Evolutionary conservation across 2,113 vertebrate species (phyloP).

Genomic region (Neodontobutis hainanensis): DNA sequence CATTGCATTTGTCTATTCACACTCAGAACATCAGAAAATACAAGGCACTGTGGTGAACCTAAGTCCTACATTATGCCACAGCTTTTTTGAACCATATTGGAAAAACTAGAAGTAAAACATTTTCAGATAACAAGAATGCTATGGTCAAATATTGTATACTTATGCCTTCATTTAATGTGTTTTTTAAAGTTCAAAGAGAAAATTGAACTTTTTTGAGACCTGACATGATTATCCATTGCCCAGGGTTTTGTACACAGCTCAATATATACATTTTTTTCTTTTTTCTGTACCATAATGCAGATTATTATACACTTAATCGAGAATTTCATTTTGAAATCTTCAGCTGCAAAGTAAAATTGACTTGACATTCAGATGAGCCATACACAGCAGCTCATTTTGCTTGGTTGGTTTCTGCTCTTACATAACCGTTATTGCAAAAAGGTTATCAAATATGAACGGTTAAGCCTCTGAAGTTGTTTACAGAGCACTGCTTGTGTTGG

Average conservation of each 20-base stretch:
- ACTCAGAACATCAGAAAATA: too few relatives aligned
- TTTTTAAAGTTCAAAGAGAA: too few relatives aligned
- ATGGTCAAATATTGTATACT: too few relatives aligned
- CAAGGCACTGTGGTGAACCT: too few relatives aligned
- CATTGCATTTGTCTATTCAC: too few relatives aligned
- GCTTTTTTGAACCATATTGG: too few relatives aligned
- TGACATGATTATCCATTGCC: not conserved
- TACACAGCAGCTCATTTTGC: not conserved
- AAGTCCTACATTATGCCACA: too few relatives aligned
- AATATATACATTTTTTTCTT: not conserved
- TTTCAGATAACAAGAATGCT: too few relatives aligned
- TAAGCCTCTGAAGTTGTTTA: not conserved
- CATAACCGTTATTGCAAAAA: not conserved
- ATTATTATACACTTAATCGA: not conserved
- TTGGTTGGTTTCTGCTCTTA: not conserved
- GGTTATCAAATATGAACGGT: slow-evolving; percentile 14
- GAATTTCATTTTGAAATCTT: not conserved
- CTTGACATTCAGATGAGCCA: slow-evolving; percentile 1
- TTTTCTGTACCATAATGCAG: not conserved
- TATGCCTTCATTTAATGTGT: too few relatives aligned
- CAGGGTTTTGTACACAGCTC: not conserved
- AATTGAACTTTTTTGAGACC: not conserved
- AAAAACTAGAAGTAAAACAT: too few relatives aligned
- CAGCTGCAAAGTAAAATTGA: not conserved
- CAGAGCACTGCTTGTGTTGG: slow-evolving; percentile 3